Base-by-base conservation (phyloP, 2,797 vertebrate genomes). In the Avahi laniger region DNA sequence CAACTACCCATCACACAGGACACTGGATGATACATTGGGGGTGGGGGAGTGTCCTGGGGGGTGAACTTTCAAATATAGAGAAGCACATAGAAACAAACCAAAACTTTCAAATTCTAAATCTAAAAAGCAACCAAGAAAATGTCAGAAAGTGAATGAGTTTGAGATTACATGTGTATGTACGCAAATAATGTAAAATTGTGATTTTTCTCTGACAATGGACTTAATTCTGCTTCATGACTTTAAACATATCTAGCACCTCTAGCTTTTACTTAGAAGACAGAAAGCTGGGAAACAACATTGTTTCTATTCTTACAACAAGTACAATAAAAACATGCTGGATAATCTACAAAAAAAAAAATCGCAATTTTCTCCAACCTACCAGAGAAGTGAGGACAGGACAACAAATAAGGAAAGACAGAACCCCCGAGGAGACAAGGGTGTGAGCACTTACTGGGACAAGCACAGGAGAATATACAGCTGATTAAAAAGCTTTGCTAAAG, bases 161-260 rank as follows among this genome's bases (percentile, higher is more conserved):
- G 28, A 54, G 38, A 63, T 18, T 33, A 5, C 52, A 14, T 57
- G 7, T 35, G 5, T 46, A 7, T 20, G 0, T 30, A 43, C 22
- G 4, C 11, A 46, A 82, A n/a, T 17, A 24, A 80, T 5, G 48
- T 33, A 9, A 57, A 63, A 22, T 43, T 28, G 15, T 48, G 33
- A 73, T 61, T 93, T 94, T 88, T 61, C 26, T 85, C 38, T 84
- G 61, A 59, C 46, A 35, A 11, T 7, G 76, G 15, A 20, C 38
- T 70, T 17, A 46, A 7, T 70, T 70, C 30, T 72, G 12, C 9
- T 78, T 24, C 35, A 4, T 81, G n/a, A 28, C 15, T 84, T 83
- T 52, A 35, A 48, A 28, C 8, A 65, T 38, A 0, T 9, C 7
- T 15, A 26, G 20, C 17, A 33, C 9, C 10, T 38, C 38, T 38